A percentile compares a stretch with the other conserved stretches of the same genome.
These are phyloP conservation scores for Limenitis camilla DNA, from an alignment of 2,888 invertebrate genomes.

Conservation along the genomic window DNA sequence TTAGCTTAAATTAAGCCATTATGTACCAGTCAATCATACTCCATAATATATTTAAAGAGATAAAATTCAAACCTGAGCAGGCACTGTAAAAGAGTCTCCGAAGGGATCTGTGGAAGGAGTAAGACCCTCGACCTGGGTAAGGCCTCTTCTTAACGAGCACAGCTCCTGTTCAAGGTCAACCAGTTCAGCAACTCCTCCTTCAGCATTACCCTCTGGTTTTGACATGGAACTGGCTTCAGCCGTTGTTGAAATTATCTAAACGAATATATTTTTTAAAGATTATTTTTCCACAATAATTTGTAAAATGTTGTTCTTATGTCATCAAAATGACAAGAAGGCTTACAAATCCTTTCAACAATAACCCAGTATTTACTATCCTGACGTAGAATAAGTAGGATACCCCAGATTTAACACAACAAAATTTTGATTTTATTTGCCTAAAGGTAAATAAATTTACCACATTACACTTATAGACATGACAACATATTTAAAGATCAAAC, in stretches of 20 bases:
- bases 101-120: constrained; percentile 78
- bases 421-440: too few species aligned
- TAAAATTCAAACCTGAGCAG: constrained; percentile 41
- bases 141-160: constrained; percentile 88
- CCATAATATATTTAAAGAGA: not conserved
- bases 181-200: constrained; percentile 86
- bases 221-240: constrained; percentile 38
- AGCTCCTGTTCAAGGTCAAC: constrained; percentile 91
- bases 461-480: too few species aligned
- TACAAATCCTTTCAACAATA: not conserved
- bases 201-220: constrained; percentile 46
- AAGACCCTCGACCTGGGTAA: constrained; percentile 90
- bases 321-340: too few species aligned
- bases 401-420: too few species aligned
- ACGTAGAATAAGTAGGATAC: too few species aligned
- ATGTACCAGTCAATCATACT: not conserved
- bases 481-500: too few species aligned
- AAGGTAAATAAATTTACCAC: too few species aligned
- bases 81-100: constrained; percentile 60
- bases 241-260: constrained; percentile 42
- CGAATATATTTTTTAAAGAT: not conserved
- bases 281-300: too few species aligned
- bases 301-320: too few species aligned
- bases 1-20: too few species aligned
- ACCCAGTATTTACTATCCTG: too few species aligned